phyloP scores from a whole-genome alignment of 2,797 vertebrate species.

The Florisuga fusca region DNA sequence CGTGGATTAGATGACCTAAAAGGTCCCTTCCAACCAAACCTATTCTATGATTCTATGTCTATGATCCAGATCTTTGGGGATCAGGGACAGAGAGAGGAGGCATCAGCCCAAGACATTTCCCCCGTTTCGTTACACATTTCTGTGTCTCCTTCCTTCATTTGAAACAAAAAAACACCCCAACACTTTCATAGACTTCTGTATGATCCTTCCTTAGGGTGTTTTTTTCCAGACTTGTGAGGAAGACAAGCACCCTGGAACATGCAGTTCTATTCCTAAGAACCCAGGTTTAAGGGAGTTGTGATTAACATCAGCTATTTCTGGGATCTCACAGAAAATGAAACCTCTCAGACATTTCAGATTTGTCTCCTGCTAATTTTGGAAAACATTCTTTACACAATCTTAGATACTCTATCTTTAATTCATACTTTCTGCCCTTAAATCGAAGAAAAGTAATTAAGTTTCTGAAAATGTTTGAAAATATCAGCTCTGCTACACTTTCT shows the following conservation, averaged over 20 bases:
- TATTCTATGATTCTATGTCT: too few relatives aligned
- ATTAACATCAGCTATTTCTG: not conserved
- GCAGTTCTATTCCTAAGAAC: not conserved
- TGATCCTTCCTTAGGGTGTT: not conserved
- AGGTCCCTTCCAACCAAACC: too few relatives aligned
- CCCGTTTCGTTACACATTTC: not conserved
- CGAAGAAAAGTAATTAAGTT: not conserved
- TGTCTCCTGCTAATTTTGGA: not conserved
- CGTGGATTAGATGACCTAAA: too few relatives aligned
- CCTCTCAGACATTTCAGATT: not conserved
- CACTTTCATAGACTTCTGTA: not conserved
- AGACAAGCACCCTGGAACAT: not conserved
- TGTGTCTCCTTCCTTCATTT: not conserved
- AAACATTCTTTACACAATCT: not conserved
- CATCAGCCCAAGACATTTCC: not conserved
- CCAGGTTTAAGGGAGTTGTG: not conserved
- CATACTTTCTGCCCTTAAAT: not conserved
- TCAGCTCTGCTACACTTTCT: not conserved
- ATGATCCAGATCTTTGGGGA: not conserved
- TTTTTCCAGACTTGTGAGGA: not conserved
- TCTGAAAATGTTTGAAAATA: not conserved
- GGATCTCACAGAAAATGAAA: not conserved
- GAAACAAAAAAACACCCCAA: not conserved
- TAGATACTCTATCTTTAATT: not conserved
- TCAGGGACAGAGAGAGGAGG: not conserved